phyloP scores from a whole-genome alignment of 1,140 invertebrate genomes.

The Drosophila nannoptera region DNA sequence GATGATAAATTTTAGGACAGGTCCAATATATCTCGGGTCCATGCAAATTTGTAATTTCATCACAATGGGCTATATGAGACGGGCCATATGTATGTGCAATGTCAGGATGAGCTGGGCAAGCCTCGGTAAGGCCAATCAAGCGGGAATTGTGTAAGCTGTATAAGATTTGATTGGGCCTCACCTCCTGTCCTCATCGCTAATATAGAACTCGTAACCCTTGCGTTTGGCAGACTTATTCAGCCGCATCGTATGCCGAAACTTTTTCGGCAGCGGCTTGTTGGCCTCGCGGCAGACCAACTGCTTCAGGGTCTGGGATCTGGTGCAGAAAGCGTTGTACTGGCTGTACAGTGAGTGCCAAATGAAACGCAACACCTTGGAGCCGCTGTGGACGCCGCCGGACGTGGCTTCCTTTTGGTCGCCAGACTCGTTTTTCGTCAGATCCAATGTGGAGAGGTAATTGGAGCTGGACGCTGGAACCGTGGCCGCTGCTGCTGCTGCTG shows the following conservation, averaged over 20 bases:
- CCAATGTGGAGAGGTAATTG: slow-evolving; percentile 60
- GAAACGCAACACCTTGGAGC: slow-evolving; percentile 67
- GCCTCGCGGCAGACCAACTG: slow-evolving; percentile 65
- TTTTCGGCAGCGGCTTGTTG: slow-evolving; percentile 74
- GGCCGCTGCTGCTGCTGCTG: slow-evolving; percentile 4
- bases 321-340: slow-evolving; percentile 66
- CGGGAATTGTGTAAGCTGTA: background rate
- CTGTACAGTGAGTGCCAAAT: slow-evolving; percentile 70
- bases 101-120: background rate
- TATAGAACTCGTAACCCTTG: slow-evolving; percentile 80
- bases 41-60: slow-evolving; percentile 58
- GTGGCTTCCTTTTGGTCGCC: slow-evolving; percentile 29
- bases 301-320: slow-evolving; percentile 57
- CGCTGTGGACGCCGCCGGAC: slow-evolving; percentile 29
- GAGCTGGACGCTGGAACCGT: slow-evolving; percentile 26
- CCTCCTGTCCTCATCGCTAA: slow-evolving; percentile 82
- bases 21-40: slow-evolving; percentile 28
- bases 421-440: slow-evolving; percentile 43
- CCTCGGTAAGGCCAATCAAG: background rate
- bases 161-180: slow-evolving; percentile 35
- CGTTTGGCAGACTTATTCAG: slow-evolving; percentile 79
- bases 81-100: background rate
- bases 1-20: slow-evolving; percentile 50
- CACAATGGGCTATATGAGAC: slow-evolving; percentile 34
- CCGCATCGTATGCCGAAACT: slow-evolving; percentile 66